Conservation (phyloP, 2,113 vertebrate species). For the Seriola aureovittata region DNA sequence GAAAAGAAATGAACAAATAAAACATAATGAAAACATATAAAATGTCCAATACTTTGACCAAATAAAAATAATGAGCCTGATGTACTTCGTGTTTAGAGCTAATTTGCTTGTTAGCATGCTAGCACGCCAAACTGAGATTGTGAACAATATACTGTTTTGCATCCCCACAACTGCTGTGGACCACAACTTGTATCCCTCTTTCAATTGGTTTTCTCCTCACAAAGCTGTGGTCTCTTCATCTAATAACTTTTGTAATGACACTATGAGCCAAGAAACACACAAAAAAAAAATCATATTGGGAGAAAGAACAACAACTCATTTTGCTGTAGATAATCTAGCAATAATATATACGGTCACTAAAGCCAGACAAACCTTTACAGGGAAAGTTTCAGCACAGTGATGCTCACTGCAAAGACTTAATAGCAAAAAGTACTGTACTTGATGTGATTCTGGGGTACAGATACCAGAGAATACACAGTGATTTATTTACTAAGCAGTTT, state of each 20-base stretch:
- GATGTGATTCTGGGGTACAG: slow-evolving; percentile 21
- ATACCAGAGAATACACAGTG: slow-evolving; percentile 13
- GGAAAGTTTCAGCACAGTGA: background rate
- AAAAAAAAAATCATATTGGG: background rate
- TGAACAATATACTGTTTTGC: background rate
- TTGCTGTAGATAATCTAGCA: background rate
- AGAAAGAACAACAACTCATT: background rate
- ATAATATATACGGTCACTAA: background rate
- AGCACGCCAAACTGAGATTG: background rate
- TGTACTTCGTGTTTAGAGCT: background rate
- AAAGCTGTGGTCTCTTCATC: background rate
- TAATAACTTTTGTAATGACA: background rate
- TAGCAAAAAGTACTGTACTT: slow-evolving; percentile 11
- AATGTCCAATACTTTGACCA: background rate
- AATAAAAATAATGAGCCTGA: background rate
- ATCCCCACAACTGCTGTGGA: background rate
- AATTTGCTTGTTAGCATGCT: background rate
- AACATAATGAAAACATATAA: background rate
- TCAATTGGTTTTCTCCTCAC: background rate
- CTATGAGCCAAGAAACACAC: background rate
- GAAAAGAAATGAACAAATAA: background rate
- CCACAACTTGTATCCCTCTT: no score
- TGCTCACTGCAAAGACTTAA: background rate
- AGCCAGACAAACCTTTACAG: slow-evolving; percentile 24
- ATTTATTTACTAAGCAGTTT: slow-evolving; percentile 51